Base-by-base conservation (phyloP, 2,888 invertebrate species). In the Hydriomena furcata region DNA sequence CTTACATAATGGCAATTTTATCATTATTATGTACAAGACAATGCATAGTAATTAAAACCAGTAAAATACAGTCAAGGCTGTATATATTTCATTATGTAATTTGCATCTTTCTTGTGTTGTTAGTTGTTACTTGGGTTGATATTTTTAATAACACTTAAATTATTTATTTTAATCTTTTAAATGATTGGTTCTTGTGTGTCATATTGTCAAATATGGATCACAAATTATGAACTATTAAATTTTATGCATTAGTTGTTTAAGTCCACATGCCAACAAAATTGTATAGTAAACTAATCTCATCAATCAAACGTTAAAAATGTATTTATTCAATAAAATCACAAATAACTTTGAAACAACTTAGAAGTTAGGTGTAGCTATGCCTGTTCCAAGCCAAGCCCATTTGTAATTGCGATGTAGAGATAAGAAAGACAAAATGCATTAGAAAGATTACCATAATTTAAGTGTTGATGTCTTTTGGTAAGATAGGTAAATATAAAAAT, bases 31-130 rank as follows among this genome's bases (percentile, higher is more conserved):
- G 30, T 41, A 31, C 23, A 31, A 31, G 32, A 34, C 34, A 50
- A 44, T 47, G 28, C 25, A 7, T 31, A 50, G 23, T 17, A 10
- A 49, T 49, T 38, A 34, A 36, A 38, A 1, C n/a, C 24, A 44
- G 6, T 38, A 5, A 27, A 12, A 7, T n/a, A 13, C 3, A 13
- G 32, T 28, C 44, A 50, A 44, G 48, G 30, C 23, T 36, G 5
- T 17, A 17, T 17, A 17, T n/a, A 17, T 4, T 17, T 17, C n/a
- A 20, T 5, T 17, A 31, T n/a, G 24, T 11, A 11, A 6, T 10
- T 10, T 23, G 12, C 17, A 5, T 21, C 12, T 45, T 30, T 17
- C 5, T 27, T 27, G 8, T 27, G 8, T 27, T 8, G 17, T n/a
- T n/a, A n/a, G n/a, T n/a, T n/a, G 17, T 17, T 17, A 17, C 17